A percentile compares a stretch with the other conserved stretches of the same genome.
These are phyloP conservation scores for Florisuga fusca DNA, from an alignment of 2,797 vertebrate genomes.

Conservation along the genomic window DNA sequence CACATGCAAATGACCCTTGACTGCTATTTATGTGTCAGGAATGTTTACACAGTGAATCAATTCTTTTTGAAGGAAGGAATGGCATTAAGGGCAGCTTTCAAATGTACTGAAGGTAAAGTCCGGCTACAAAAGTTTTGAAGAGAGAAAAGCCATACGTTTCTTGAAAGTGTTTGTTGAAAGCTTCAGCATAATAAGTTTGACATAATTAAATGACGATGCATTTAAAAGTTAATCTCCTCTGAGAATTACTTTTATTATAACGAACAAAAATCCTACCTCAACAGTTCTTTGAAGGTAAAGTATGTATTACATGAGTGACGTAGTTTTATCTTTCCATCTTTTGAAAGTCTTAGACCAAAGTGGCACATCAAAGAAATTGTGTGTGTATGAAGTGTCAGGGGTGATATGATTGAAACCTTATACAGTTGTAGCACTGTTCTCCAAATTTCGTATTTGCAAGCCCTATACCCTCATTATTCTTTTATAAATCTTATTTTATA, in stretches of 20 bases:
- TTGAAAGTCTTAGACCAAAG: not conserved
- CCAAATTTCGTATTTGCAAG: not conserved
- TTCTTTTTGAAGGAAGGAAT: not conserved
- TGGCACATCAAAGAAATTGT: not conserved
- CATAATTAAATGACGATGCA: not conserved
- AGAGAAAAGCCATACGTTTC: not conserved
- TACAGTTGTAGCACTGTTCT: not conserved
- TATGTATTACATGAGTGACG: not conserved
- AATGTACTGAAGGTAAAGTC: not conserved
- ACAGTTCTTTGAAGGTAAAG: not conserved
- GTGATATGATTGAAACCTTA: not conserved
- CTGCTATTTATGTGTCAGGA: conserved; percentile 1
- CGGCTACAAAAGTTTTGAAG: not conserved
- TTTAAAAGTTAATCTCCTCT: not conserved
- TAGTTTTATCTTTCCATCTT: not conserved
- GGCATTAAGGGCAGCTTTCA: conserved; percentile 18
- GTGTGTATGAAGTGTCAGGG: not conserved
- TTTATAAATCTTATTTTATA: not conserved
- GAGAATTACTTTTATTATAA: not conserved
- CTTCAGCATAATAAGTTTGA: not conserved
- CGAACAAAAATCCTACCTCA: not conserved
- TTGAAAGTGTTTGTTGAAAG: not conserved
- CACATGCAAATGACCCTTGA: not conserved
- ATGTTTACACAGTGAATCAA: conserved; percentile 25
- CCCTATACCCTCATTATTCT: not conserved